Conservation (phyloP, 2,113 vertebrate genomes). For the Sebastes schlegelii region DNA sequence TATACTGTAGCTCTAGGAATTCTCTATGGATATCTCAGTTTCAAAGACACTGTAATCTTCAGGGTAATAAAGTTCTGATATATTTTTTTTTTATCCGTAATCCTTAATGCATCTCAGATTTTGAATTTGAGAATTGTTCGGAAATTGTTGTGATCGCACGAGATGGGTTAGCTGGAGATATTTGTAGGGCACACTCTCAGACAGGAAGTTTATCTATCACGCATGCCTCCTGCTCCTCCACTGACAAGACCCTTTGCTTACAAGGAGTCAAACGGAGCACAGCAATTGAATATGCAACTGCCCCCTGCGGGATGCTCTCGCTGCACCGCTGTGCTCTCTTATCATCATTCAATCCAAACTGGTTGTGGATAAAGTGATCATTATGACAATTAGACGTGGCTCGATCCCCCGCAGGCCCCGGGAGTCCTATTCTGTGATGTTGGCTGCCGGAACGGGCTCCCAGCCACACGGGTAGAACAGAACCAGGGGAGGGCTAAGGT, state of each 20-base stretch:
- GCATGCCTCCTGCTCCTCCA: slow-evolving; percentile 75
- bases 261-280: slow-evolving; percentile 75
- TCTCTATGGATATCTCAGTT: slow-evolving; percentile 5
- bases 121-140: slow-evolving; percentile 56
- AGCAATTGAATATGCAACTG: slow-evolving; percentile 75
- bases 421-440: slow-evolving; percentile 84
- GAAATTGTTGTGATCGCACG: slow-evolving; percentile 69
- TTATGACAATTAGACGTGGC: slow-evolving; percentile 84
- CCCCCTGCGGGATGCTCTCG: slow-evolving; percentile 64
- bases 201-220: slow-evolving; percentile 84
- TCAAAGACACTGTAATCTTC: slow-evolving; percentile 26
- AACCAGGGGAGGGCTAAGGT: slow-evolving; percentile 82
- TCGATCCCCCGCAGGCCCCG: slow-evolving; percentile 76
- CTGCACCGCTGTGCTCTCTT: slow-evolving; percentile 68
- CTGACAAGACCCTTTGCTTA: slow-evolving; percentile 70
- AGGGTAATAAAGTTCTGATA: slow-evolving; percentile 1
- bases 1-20: not conserved
- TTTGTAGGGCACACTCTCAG: slow-evolving; percentile 71
- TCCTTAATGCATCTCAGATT: slow-evolving; percentile 52
- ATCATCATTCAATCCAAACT: slow-evolving; percentile 80
- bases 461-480: slow-evolving; percentile 55
- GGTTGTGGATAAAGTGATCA: slow-evolving; percentile 82
- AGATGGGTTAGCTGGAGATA: slow-evolving; percentile 58
- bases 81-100: slow-evolving; percentile 49
- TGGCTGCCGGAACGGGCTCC: slow-evolving; percentile 70